Base-by-base conservation (phyloP, 2,888 invertebrate species). In the Cantharis nigra region DNA sequence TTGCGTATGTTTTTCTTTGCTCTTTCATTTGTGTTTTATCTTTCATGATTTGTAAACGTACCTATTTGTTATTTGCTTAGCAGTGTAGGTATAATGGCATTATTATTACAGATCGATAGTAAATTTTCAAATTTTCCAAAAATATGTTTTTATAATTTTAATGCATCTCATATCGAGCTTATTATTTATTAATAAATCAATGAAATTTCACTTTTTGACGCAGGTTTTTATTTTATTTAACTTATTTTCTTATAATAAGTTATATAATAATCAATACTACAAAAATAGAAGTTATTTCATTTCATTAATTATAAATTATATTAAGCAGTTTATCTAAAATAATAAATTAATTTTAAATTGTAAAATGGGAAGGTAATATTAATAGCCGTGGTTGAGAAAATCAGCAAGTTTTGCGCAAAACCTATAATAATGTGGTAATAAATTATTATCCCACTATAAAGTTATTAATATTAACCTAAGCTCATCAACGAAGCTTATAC, bases 401-500 rank as follows among this genome's bases (percentile, higher is more conserved):
- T 78, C 76, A 62, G 71, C 63, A 74, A 70, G 76, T 73, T 73
- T 75, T 78, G 73, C 69, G 72, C 30, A 76, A 69, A 70, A 74
- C 70, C 69, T 65, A 70, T 76, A 80, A 76, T 79, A 76, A 74
- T 78, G 69, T 71, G 80, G 81, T 85, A 84, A 85, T 85, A 82
- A 83, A 85, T 85, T 83, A 84, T 84, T 85, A 49, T 49, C 49
- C 85, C 85, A 84, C 85, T 85, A 84, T 23, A 84, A 84, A 84
- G 83, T 84, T 85, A 85, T 84, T 83, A 85, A 85, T 85, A 84
- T 85, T 84, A 83, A 83, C 83, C 82, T 80, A 75, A 79, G 82
- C 84, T 84, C 84, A 85, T 85, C 84, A 85, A 81, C 78, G 80
- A 73, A 79, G 80, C 10, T 33, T 33, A 33, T 30, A 10, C 28